A percentile compares a stretch with the other conserved stretches of the same genome.
Conservation (phyloP, 2,113 vertebrate genomes). For the Vidua macroura region DNA sequence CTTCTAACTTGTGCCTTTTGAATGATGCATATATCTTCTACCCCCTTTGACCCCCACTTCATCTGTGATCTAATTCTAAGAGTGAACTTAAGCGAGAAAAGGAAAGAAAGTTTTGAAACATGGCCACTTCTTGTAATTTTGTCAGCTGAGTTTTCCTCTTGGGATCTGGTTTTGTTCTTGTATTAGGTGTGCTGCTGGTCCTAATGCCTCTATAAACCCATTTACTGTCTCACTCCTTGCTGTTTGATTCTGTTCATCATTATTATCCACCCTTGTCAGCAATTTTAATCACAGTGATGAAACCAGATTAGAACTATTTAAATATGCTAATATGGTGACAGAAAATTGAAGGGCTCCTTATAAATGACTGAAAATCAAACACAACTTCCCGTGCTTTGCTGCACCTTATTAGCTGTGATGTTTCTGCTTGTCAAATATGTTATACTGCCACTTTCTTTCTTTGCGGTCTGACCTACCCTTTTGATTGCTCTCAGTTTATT, state of each 20-base stretch:
- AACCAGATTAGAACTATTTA: conserved; percentile 62
- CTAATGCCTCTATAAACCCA: neutral
- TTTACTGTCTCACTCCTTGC: neutral
- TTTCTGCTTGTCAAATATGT: neutral
- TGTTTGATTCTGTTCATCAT: neutral
- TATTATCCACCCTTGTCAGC: conserved; percentile 34
- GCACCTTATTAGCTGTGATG: conserved; percentile 8
- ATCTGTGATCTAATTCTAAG: neutral
- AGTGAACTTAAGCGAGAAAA: neutral
- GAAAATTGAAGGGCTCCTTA: conserved; percentile 32
- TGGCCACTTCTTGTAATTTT: neutral
- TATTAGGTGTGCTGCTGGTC: neutral
- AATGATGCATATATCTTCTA: neutral
- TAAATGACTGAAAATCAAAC: conserved; percentile 45
- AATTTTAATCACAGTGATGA: conserved; percentile 62
- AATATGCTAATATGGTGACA: conserved; percentile 52
- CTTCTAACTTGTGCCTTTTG: neutral
- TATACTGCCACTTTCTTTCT: neutral
- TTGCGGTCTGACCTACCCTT: neutral
- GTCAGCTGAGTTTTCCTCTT: neutral
- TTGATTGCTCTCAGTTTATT: neutral
- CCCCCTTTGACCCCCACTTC: neutral
- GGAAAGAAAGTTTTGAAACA: neutral
- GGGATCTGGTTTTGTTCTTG: neutral
- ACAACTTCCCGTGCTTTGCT: neutral